Evolutionary conservation across 1,140 invertebrate species (phyloP).

Genomic region (Pomacea maculata): DNA sequence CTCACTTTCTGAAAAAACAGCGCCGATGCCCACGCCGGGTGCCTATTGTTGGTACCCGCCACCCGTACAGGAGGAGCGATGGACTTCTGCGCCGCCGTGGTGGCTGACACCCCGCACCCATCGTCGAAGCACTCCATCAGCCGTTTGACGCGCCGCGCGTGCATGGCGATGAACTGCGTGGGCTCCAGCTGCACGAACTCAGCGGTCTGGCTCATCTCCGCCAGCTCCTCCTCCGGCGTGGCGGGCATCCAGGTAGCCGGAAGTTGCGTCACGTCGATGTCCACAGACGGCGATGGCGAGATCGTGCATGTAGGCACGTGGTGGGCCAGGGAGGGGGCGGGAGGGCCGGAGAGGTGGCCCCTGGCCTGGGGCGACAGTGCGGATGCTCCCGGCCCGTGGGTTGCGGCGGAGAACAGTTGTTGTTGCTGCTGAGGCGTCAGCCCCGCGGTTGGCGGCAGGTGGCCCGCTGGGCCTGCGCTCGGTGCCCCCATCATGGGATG

Average conservation of each 20-base stretch:
- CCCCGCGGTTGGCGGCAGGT: too few species aligned
- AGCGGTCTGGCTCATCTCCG: constrained; percentile 32
- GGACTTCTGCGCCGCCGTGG: constrained; percentile 45
- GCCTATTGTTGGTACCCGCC: constrained; percentile 40
- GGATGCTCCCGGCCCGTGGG: not conserved
- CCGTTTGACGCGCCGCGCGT: constrained; percentile 37
- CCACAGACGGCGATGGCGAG: constrained; percentile 7
- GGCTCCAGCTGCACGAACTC: constrained; percentile 39
- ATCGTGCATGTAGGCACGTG: constrained; percentile 4
- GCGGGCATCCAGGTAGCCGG: constrained; percentile 28
- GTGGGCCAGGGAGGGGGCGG: not conserved
- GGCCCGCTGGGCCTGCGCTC: too few species aligned
- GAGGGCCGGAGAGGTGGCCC: not conserved
- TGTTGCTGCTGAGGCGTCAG: not conserved
- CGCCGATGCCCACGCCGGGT: constrained; percentile 42
- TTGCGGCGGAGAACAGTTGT: not conserved
- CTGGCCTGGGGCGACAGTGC: not conserved
- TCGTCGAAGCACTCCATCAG: constrained; percentile 46
- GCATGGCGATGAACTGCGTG: constrained; percentile 37
- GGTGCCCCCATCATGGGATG: too few species aligned
- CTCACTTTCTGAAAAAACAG: constrained; percentile 40
- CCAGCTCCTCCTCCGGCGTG: constrained; percentile 28
- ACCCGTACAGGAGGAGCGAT: constrained; percentile 42
- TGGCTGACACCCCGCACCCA: constrained; percentile 43
- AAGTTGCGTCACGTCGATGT: constrained; percentile 20